These are phyloP conservation scores for Trididemnum clinides DNA, from an alignment of 23 tunicate species.

Conservation along the genomic window DNA sequence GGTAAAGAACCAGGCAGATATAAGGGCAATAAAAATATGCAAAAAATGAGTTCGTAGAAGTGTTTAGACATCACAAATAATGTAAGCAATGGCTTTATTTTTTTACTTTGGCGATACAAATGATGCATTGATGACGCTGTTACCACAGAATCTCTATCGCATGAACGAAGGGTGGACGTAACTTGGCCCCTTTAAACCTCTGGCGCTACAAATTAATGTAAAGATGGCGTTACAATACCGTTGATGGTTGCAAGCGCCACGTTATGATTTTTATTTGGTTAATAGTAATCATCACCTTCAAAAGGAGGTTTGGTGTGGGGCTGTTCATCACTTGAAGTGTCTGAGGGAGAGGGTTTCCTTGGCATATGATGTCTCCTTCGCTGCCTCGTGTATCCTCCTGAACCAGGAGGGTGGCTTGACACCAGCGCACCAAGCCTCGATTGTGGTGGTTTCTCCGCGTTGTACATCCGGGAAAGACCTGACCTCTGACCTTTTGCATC, in stretches of 20 bases:
- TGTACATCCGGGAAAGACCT: neutral
- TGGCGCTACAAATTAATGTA: neutral
- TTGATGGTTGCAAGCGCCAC: neutral
- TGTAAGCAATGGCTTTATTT: no score
- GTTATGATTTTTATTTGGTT: neutral
- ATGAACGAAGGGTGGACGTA: no score
- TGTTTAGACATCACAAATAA: no score
- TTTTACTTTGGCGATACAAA: no score
- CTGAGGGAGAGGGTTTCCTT: neutral
- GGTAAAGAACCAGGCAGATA: no score
- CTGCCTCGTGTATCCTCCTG: neutral
- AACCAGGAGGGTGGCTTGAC: neutral
- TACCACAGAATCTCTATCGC: no score
- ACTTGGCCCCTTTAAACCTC: no score
- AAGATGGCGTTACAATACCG: no score
- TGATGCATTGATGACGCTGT: no score
- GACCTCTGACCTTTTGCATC: neutral
- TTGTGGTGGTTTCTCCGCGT: neutral
- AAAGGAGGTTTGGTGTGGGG: neutral
- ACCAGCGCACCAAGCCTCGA: neutral
- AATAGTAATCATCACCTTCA: neutral
- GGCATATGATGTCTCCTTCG: neutral
- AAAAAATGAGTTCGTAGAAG: no score
- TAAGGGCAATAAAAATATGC: no score
- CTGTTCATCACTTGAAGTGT: constrained; percentile 20